These are phyloP conservation scores for Dipodomys stephensi DNA, from an alignment of 2,113 vertebrate genomes.

Conservation along the genomic window DNA sequence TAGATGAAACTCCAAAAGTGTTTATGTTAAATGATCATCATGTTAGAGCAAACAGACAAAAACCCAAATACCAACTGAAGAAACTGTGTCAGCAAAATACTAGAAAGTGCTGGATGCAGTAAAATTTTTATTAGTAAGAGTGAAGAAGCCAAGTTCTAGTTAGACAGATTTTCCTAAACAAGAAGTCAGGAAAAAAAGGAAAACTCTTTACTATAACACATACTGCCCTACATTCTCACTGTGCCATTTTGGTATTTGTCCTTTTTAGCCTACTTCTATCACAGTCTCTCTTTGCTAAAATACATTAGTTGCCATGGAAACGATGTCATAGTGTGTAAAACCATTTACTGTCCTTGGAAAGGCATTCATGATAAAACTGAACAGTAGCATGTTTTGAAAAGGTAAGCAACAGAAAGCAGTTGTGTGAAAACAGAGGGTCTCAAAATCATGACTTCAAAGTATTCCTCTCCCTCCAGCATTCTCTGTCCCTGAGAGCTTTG, in stretches of 20 bases:
- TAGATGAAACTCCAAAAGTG: neutral
- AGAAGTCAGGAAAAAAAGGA: neutral
- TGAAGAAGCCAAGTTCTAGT: conserved; percentile 56
- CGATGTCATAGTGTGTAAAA: conserved; percentile 81
- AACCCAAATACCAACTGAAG: neutral
- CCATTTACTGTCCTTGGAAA: conserved; percentile 82
- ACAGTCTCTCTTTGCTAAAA: conserved; percentile 75
- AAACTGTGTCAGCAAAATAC: conserved; percentile 51
- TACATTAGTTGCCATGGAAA: conserved; percentile 82
- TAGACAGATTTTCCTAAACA: conserved; percentile 69
- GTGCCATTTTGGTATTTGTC: conserved; percentile 77
- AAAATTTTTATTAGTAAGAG: conserved; percentile 59
- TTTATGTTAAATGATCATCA: neutral
- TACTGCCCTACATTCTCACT: conserved; percentile 79
- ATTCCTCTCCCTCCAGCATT: neutral
- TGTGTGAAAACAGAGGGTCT: conserved; percentile 48
- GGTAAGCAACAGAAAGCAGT: conserved; percentile 55
- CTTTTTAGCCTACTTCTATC: conserved; percentile 81
- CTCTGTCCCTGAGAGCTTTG: neutral
- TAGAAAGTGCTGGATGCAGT: neutral
- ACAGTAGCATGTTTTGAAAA: conserved; percentile 66
- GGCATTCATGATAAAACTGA: conserved; percentile 77
- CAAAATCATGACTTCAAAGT: conserved; percentile 38
- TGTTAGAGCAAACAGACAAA: conserved; percentile 40
- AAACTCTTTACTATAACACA: conserved; percentile 67